phyloP scores from a whole-genome alignment of 2,113 vertebrate species.

The Vireo altiloquus region DNA sequence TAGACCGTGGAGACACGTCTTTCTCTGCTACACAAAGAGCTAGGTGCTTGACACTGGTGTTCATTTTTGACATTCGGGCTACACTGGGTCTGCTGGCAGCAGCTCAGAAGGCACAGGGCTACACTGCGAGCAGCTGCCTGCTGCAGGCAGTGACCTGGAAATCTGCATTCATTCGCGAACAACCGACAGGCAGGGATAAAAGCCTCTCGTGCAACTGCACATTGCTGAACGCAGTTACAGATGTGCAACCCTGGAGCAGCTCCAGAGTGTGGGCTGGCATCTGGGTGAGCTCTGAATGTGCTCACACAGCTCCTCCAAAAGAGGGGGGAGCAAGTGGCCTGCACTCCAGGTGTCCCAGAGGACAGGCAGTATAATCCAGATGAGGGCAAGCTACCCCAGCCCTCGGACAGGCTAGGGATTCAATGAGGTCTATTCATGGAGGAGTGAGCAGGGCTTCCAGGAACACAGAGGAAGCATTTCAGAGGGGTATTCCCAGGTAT shows the following conservation, averaged over 20 bases:
- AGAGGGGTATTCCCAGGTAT: neutral
- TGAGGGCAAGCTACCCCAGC: neutral
- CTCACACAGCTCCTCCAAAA: neutral
- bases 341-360: neutral
- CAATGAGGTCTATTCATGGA: neutral
- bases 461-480: neutral
- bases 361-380: neutral
- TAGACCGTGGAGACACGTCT: neutral
- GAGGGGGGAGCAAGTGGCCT: neutral
- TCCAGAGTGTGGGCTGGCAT: neutral
- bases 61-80: rapidly evolving
- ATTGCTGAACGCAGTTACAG: neutral
- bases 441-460: neutral
- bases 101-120: neutral
- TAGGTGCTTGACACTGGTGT: neutral
- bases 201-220: neutral
- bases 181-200: neutral
- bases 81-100: neutral
- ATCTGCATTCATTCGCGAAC: neutral
- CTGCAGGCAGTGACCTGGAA: neutral
- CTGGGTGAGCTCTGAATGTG: neutral
- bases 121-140: rapidly evolving
- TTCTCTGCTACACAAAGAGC: neutral
- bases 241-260: neutral
- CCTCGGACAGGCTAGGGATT: neutral